phyloP scores from a whole-genome alignment of 30 jellyfish, hydroid and myxozoan species.

The Catostylus mosaicus region DNA sequence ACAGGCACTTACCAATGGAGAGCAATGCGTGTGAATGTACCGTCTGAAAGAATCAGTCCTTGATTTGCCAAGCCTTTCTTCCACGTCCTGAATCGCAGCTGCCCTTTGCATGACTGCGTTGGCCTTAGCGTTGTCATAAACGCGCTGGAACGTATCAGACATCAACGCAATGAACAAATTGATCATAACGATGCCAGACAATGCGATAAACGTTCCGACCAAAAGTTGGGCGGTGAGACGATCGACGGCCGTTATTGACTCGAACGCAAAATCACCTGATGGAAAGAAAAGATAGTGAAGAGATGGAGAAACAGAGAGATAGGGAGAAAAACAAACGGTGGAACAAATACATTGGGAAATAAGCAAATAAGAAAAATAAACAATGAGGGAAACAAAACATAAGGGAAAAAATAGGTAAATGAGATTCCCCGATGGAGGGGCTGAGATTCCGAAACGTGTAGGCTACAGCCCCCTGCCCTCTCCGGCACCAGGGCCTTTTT shows the following conservation, averaged over 20 bases:
- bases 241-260: conserved; percentile 79
- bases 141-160: conserved; percentile 98
- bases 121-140: conserved; percentile 96
- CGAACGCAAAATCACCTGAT: conserved; percentile 74
- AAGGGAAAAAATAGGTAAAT: no score
- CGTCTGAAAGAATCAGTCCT: conserved; percentile 57
- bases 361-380: neutral
- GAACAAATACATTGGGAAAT: neutral
- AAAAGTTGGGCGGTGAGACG: conserved; percentile 86
- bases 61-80: conserved; percentile 44
- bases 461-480: no score
- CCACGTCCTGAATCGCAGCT: conserved; percentile 68
- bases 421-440: no score
- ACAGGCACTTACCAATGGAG: conserved; percentile 91
- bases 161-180: conserved; percentile 91
- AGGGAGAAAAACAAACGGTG: neutral
- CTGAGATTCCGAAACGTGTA: no score
- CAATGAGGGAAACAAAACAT: no score
- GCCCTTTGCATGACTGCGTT: conserved; percentile 96
- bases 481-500: neutral
- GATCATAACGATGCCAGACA: conserved; percentile 85
- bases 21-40: conserved; percentile 68
- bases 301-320: neutral
- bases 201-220: conserved; percentile 82
- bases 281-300: no score